A percentile compares a stretch with the other conserved stretches of the same genome.
These are phyloP conservation scores for Conchocele bisecta DNA, from an alignment of 2,888 invertebrate genomes.

Conservation along the genomic window DNA sequence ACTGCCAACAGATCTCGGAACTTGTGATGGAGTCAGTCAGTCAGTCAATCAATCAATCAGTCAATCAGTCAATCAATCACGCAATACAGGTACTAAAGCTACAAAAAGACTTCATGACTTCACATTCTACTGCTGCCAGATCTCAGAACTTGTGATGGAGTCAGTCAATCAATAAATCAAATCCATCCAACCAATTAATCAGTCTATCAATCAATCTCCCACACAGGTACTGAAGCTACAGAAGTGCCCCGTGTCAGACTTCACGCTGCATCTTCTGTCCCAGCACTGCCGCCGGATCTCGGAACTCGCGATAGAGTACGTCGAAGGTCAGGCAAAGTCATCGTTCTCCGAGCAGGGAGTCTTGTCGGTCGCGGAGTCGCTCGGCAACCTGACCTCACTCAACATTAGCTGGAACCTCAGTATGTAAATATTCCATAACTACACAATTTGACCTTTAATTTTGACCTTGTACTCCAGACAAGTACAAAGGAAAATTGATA, in stretches of 20 bases:
- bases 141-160: too few relatives aligned
- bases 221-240: constrained; percentile 24
- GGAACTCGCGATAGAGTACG: constrained; percentile 50
- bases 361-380: constrained; percentile 39
- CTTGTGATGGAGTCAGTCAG: too few relatives aligned
- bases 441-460: too few relatives aligned
- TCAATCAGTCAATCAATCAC: too few relatives aligned
- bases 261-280: constrained; percentile 52
- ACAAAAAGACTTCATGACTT: constrained; percentile 54
- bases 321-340: constrained; percentile 36
- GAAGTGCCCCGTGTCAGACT: constrained; percentile 51
- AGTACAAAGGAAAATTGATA: too few relatives aligned
- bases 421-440: too few relatives aligned
- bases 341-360: constrained; percentile 45
- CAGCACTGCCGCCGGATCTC: constrained; percentile 47
- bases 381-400: constrained; percentile 45
- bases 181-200: too few relatives aligned
- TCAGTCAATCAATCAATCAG: too few relatives aligned
- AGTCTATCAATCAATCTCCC: too few relatives aligned
- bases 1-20: too few relatives aligned
- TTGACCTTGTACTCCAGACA: too few relatives aligned
- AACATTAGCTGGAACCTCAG: constrained; percentile 69
- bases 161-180: too few relatives aligned
- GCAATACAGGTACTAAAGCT: constrained; percentile 23
- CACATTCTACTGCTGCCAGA: constrained; percentile 46